Conservation (phyloP, 2,113 vertebrate species). For the Psilopsiagon aurifrons region DNA sequence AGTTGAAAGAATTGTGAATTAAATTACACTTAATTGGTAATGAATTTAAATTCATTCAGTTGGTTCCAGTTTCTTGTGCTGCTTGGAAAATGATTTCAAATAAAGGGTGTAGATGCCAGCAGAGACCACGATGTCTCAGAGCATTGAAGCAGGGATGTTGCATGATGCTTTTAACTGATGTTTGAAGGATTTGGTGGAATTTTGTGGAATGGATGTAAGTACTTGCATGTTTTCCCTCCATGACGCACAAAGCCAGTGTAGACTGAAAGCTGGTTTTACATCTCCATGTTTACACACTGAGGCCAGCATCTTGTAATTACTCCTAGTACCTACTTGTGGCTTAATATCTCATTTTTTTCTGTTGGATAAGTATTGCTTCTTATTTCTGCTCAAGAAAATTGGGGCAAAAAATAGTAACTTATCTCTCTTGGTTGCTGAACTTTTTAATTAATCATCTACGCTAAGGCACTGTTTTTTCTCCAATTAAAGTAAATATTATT, state of each 20-base stretch:
- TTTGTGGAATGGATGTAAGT: neutral
- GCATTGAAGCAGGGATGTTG: neutral
- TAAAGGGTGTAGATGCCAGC: neutral
- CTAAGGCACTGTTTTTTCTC: neutral
- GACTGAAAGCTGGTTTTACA: neutral
- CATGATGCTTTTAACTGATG: neutral
- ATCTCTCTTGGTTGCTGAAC: neutral
- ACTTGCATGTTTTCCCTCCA: accelerated
- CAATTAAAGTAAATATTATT: neutral
- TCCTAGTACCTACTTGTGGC: neutral
- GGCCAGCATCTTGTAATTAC: neutral
- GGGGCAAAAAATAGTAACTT: neutral
- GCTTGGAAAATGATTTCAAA: neutral
- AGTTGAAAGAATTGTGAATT: constrained; percentile 38
- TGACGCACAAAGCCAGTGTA: neutral
- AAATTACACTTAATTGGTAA: constrained; percentile 59
- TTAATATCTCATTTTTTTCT: neutral
- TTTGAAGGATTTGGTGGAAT: neutral
- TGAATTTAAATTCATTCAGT: constrained; percentile 63
- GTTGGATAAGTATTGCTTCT: neutral
- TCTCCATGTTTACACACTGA: neutral
- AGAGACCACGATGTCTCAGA: neutral
- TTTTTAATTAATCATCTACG: neutral
- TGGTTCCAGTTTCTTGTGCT: constrained; percentile 5
- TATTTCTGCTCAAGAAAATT: neutral